Evolutionary conservation across 1,140 invertebrate species (phyloP).

Genomic region (Cydia fagiglandana): DNA sequence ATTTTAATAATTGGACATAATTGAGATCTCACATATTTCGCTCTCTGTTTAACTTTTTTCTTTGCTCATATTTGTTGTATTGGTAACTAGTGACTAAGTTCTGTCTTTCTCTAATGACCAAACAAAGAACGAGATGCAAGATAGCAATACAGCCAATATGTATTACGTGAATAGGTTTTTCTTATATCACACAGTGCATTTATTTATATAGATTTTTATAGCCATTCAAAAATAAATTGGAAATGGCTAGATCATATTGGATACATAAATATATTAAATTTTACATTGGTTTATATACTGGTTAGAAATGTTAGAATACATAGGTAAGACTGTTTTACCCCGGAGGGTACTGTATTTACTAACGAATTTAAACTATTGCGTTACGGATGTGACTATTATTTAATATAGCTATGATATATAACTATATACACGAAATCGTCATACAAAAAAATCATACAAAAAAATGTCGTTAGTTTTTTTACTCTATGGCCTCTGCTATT

Average conservation of each 20-base stretch:
- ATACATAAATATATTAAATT: background rate
- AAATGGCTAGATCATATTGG: background rate
- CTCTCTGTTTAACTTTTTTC: background rate
- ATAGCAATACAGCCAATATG: too few relatives aligned
- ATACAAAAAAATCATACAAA: background rate
- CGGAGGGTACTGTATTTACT: background rate
- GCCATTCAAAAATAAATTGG: background rate
- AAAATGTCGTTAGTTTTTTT: too few relatives aligned
- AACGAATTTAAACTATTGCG: conserved; percentile 1
- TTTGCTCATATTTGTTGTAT: too few relatives aligned
- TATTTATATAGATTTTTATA: background rate
- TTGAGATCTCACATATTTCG: background rate
- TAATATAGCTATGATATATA: background rate
- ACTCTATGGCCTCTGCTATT: too few relatives aligned
- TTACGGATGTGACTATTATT: conserved; percentile 16
- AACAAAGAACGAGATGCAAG: too few relatives aligned
- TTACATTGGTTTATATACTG: conserved; percentile 9
- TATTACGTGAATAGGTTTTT: too few relatives aligned
- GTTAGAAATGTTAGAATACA: background rate
- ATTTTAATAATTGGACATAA: background rate
- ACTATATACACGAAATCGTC: background rate
- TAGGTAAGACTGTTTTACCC: background rate
- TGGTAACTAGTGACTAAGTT: too few relatives aligned
- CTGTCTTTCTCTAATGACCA: too few relatives aligned
- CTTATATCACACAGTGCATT: background rate